Conservation (phyloP, 2,113 vertebrate species). For the Brachyhypopomus gauderio region DNA sequence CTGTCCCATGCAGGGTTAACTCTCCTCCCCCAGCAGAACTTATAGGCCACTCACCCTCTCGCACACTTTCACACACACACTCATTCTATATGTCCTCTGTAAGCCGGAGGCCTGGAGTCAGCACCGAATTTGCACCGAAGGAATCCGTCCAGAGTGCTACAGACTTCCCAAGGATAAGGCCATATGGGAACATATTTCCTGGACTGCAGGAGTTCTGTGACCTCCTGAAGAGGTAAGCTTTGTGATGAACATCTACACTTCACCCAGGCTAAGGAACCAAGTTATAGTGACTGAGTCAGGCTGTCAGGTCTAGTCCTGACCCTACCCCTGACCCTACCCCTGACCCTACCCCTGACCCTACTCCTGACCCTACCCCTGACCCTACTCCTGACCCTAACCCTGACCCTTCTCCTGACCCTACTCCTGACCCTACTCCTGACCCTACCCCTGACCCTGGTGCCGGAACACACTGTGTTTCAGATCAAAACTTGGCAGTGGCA, state of each 20-base stretch:
- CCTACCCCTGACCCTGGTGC: neutral
- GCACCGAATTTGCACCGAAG: neutral
- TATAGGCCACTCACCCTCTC: neutral
- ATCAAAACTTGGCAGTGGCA: constrained; percentile 8
- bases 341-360: too few species aligned
- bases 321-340: too few species aligned
- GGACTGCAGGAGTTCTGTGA: neutral
- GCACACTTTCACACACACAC: neutral
- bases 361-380: too few species aligned
- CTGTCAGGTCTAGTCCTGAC: too few species aligned
- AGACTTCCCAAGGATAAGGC: neutral
- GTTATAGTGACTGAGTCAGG: too few species aligned
- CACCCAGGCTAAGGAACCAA: too few species aligned
- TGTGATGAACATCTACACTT: neutral
- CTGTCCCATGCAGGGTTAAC: constrained; percentile 54
- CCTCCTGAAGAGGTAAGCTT: neutral
- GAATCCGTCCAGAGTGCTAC: neutral
- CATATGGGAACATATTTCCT: constrained; percentile 18
- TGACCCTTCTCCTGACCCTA: too few species aligned
- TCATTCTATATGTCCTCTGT: neutral
- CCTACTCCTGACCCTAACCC: too few species aligned
- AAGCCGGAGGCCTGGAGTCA: neutral
- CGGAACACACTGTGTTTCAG: neutral
- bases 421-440: too few species aligned
- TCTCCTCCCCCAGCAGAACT: constrained; percentile 12